Conservation (phyloP, 1,140 invertebrate genomes). For the Aethina tumida region DNA sequence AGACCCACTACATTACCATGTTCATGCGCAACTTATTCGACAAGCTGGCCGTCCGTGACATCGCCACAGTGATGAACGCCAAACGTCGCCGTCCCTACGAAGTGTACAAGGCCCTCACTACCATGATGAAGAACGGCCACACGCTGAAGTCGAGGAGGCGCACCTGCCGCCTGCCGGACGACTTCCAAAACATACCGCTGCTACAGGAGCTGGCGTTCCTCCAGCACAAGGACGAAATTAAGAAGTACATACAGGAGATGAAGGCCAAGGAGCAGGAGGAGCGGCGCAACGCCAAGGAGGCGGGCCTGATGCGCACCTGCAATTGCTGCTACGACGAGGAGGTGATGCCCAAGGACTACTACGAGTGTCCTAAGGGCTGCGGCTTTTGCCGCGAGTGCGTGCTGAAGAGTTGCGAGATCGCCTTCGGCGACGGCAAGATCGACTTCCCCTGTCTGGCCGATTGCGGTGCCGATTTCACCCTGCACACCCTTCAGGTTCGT, state of each 20-base stretch:
- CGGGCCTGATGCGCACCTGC: conserved; percentile 35
- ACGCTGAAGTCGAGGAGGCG: conserved; percentile 25
- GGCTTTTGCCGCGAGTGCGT: conserved; percentile 52
- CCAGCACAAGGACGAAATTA: conserved; percentile 38
- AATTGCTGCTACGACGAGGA: conserved; percentile 52
- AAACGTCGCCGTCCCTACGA: conserved; percentile 23
- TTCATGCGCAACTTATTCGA: conserved; percentile 12
- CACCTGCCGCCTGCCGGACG: conserved; percentile 11
- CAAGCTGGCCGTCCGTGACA: conserved; percentile 6
- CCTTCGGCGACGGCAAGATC: conserved; percentile 43
- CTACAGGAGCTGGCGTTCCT: conserved; percentile 44
- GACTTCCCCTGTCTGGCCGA: conserved; percentile 38
- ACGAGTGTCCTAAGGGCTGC: conserved; percentile 45
- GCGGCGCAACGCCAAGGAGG: conserved; percentile 29
- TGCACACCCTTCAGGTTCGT: conserved; percentile 38
- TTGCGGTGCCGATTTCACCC: conserved; percentile 38
- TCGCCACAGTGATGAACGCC: background rate
- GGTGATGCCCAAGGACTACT: conserved; percentile 47
- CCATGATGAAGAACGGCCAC: conserved; percentile 5
- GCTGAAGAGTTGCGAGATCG: conserved; percentile 38
- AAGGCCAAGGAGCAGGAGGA: conserved; percentile 23
- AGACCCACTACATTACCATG: conserved; percentile 6
- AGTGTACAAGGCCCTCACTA: conserved; percentile 31
- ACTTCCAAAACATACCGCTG: conserved; percentile 33
- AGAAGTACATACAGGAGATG: conserved; percentile 10